These are phyloP conservation scores for Rhodinocichla rosea DNA, from an alignment of 2,113 vertebrate genomes.

Conservation along the genomic window DNA sequence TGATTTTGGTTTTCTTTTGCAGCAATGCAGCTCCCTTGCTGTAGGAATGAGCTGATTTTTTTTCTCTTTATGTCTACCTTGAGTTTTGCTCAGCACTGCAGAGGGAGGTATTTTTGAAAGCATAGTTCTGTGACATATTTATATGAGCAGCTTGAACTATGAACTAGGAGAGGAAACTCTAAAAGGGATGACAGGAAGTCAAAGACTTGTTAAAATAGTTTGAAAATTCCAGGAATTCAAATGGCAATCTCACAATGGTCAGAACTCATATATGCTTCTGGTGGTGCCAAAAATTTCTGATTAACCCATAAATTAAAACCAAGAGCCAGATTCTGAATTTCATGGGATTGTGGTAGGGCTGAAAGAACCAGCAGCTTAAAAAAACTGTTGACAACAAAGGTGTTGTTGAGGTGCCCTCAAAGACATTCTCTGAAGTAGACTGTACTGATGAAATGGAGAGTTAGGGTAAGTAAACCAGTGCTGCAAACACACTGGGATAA, in stretches of 20 bases:
- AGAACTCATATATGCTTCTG: background rate
- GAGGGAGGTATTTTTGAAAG: background rate
- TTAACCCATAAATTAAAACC: constrained; percentile 35
- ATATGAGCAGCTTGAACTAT: background rate
- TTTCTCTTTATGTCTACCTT: background rate
- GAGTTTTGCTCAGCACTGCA: background rate
- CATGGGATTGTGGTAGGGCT: background rate
- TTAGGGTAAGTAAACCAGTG: background rate
- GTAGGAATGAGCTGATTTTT: background rate
- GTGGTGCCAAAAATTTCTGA: background rate
- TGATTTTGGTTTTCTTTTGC: background rate
- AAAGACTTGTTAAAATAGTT: background rate
- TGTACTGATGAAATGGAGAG: background rate
- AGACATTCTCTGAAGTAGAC: background rate
- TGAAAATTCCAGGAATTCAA: constrained; percentile 38
- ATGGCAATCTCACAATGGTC: background rate
- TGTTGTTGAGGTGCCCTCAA: background rate
- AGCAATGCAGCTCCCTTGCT: background rate
- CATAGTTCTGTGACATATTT: background rate
- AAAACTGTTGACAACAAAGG: background rate
- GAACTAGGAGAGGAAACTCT: background rate
- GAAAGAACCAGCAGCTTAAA: background rate
- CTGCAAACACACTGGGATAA: background rate
- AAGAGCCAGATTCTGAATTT: background rate
- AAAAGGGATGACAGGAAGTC: background rate